These are phyloP conservation scores for Crenuchus spilurus DNA, from an alignment of 2,797 vertebrate genomes.

Conservation along the genomic window DNA sequence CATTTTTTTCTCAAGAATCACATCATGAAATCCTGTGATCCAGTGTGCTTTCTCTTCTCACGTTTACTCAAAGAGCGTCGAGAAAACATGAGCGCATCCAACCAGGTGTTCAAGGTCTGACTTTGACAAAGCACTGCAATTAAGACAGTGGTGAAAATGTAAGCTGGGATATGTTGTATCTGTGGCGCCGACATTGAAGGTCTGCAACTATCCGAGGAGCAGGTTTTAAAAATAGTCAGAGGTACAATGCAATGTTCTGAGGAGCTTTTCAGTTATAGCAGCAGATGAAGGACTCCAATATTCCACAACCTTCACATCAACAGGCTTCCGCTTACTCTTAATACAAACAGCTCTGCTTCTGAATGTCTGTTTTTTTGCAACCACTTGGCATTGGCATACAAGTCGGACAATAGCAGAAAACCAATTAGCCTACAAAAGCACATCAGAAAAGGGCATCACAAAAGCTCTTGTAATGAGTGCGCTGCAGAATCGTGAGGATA, in stretches of 20 bases:
- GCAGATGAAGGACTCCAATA: slow-evolving; percentile 4
- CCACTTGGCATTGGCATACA: slow-evolving; percentile 54
- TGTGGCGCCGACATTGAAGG: slow-evolving; percentile 1
- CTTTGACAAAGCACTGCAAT: slow-evolving; percentile 14
- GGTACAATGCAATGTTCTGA: slow-evolving; percentile 13
- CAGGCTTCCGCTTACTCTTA: slow-evolving; percentile 3
- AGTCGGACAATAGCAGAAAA: slow-evolving; percentile 43
- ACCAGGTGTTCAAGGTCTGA: not conserved
- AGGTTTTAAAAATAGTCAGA: slow-evolving; percentile 34
- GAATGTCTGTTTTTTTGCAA: slow-evolving; percentile 30
- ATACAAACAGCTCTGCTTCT: slow-evolving; percentile 20
- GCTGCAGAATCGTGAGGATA: slow-evolving; percentile 21
- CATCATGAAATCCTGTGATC: not conserved
- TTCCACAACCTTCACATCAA: slow-evolving; percentile 38
- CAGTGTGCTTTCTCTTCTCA: not conserved
- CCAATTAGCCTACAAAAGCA: slow-evolving; percentile 48
- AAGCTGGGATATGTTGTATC: not conserved
- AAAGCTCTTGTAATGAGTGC: slow-evolving; percentile 39
- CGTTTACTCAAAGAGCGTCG: not conserved
- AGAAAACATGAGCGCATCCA: not conserved
- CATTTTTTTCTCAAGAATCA: not conserved
- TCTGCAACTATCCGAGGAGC: slow-evolving; percentile 3
- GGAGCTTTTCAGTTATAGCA: slow-evolving; percentile 5
- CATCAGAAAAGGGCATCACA: slow-evolving; percentile 23
- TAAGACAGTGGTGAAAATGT: not conserved